These are phyloP conservation scores for Antheraea yamamai DNA, from an alignment of 2,888 invertebrate species.

Conservation along the genomic window DNA sequence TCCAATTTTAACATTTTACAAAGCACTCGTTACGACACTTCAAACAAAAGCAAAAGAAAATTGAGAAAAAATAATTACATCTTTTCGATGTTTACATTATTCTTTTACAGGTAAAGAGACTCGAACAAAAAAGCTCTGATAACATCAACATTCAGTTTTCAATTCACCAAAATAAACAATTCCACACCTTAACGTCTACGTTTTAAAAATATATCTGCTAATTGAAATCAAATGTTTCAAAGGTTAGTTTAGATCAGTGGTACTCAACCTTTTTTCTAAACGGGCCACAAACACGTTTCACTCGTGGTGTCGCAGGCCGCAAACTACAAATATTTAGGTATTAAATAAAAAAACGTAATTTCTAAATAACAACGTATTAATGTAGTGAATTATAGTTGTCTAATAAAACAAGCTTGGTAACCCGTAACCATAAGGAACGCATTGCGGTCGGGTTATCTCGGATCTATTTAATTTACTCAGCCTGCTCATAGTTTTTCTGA, in stretches of 20 bases:
- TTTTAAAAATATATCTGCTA: conserved; percentile 26
- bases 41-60: conserved; percentile 8
- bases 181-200: neutral
- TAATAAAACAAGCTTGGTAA: too few relatives aligned
- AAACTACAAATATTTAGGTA: too few relatives aligned
- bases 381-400: too few relatives aligned
- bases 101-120: conserved; percentile 2
- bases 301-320: too few relatives aligned
- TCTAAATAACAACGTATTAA: too few relatives aligned
- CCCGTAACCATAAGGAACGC: too few relatives aligned
- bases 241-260: conserved; percentile 39
- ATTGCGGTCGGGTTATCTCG: too few relatives aligned
- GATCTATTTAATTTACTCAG: too few relatives aligned
- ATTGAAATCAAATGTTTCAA: conserved; percentile 47
- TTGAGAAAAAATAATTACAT: conserved; percentile 6
- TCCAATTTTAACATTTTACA: neutral
- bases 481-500: too few relatives aligned
- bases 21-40: neutral
- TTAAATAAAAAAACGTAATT: too few relatives aligned
- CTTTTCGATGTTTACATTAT: conserved; percentile 1
- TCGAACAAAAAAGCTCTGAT: neutral
- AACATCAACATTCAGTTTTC: conserved; percentile 1
- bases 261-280: too few relatives aligned
- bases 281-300: too few relatives aligned
- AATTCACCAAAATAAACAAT: neutral